Conservation (phyloP, 2,888 invertebrate genomes). For the Druceiella hillmani region DNA sequence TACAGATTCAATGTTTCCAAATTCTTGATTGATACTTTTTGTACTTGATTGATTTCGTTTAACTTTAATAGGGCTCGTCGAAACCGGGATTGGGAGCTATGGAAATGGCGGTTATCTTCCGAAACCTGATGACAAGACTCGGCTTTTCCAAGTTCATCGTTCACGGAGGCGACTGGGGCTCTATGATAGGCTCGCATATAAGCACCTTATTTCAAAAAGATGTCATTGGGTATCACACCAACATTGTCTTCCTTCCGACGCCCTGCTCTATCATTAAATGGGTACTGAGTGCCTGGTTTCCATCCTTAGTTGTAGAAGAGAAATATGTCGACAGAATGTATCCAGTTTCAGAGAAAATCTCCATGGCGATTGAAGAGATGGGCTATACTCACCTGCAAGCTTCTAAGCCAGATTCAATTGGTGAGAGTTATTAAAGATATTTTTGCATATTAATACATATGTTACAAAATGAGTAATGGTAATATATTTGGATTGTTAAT, state of each 20-base stretch:
- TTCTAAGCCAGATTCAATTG: constrained; percentile 57
- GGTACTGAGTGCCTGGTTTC: constrained; percentile 42
- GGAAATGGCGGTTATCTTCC: constrained; percentile 52
- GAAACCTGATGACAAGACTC: constrained; percentile 63
- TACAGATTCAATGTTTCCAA: too few species aligned
- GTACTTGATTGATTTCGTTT: too few species aligned
- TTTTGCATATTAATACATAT: too few species aligned
- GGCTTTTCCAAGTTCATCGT: constrained; percentile 59
- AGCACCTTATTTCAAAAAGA: constrained; percentile 59
- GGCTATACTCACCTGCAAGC: constrained; percentile 39
- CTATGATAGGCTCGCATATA: constrained; percentile 56
- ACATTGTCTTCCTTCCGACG: constrained; percentile 28
- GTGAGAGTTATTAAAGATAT: constrained; percentile 32
- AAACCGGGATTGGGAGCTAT: constrained; percentile 45
- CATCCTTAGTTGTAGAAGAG: constrained; percentile 45
- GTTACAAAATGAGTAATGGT: too few species aligned
- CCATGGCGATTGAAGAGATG: constrained; percentile 19
- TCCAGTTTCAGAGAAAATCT: constrained; percentile 31
- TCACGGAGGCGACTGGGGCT: constrained; percentile 84
- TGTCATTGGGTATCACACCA: constrained; percentile 42
- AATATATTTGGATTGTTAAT: too few species aligned
- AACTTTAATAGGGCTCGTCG: constrained; percentile 43
- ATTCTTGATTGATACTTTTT: too few species aligned
- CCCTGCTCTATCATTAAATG: constrained; percentile 26
- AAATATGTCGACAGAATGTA: constrained; percentile 46